These are phyloP conservation scores for Stomorhina lunata DNA, from an alignment of 2,888 invertebrate genomes.

Conservation along the genomic window DNA sequence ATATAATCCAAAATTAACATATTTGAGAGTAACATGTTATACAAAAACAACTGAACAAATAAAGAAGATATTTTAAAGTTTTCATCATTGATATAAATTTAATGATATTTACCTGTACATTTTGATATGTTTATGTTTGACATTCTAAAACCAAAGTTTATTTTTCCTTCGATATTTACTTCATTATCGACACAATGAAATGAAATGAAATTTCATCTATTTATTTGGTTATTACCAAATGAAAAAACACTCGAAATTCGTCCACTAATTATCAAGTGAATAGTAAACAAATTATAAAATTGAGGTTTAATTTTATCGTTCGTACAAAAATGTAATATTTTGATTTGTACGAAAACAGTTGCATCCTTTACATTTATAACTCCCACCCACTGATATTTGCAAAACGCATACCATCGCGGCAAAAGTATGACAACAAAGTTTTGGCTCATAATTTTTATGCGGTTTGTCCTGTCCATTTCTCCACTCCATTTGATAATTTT, in stretches of 20 bases:
- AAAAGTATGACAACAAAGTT: background rate
- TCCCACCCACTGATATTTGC: background rate
- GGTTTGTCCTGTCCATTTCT: background rate
- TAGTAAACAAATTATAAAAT: background rate
- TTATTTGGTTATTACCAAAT: background rate
- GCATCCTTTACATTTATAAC: background rate
- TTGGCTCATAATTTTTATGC: conserved; percentile 11
- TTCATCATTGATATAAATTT: no score
- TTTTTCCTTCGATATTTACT: no score
- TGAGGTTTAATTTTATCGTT: background rate
- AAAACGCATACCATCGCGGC: no score
- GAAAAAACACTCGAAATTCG: background rate
- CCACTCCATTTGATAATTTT: background rate
- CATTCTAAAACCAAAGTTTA: no score
- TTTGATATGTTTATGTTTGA: no score
- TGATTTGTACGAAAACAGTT: background rate
- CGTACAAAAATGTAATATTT: background rate
- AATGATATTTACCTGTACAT: no score
- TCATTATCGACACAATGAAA: no score
- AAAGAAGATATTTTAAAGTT: no score
- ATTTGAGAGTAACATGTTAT: no score
- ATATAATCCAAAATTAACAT: no score
- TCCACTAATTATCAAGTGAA: background rate
- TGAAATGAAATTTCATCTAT: no score
- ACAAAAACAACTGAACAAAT: no score